phyloP scores from a whole-genome alignment of 1,140 invertebrate genomes.

The Gyrodactylus bullatarudis region DNA sequence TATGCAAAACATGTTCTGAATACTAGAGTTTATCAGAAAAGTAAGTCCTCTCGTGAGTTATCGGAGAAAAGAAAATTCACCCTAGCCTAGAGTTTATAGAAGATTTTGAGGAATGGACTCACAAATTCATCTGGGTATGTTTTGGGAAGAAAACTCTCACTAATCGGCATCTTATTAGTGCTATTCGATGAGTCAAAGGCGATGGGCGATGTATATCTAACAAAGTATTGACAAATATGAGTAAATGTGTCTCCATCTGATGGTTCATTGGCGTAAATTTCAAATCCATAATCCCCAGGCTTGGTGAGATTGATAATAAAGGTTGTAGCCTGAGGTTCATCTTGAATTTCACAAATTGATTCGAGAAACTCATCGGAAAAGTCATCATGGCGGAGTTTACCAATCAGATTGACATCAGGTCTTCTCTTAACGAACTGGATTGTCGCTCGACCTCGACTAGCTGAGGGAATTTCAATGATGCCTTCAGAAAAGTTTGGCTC shows the following conservation, averaged over 20 bases:
- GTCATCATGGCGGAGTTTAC: slow-evolving; percentile 1
- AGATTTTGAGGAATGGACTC: too few relatives aligned
- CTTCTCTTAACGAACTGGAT: background rate
- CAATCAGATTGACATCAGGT: slow-evolving; percentile 1
- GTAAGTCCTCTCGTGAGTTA: too few relatives aligned
- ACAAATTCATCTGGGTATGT: background rate
- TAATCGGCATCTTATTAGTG: background rate
- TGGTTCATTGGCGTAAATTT: slow-evolving; percentile 7
- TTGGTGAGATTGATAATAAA: slow-evolving; percentile 1
- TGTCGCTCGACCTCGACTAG: background rate
- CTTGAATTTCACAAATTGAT: background rate
- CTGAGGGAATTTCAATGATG: background rate
- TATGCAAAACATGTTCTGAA: too few relatives aligned
- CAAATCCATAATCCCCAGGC: slow-evolving; percentile 5
- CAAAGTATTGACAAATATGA: slow-evolving; percentile 6
- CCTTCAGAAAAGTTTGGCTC: background rate
- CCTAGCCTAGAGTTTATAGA: too few relatives aligned
- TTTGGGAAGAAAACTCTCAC: background rate
- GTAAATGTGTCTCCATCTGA: slow-evolving; percentile 6
- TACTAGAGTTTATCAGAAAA: too few relatives aligned
- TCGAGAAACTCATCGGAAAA: background rate
- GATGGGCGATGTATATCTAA: background rate
- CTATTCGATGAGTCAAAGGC: background rate
- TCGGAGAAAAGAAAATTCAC: too few relatives aligned
- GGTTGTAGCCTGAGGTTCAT: background rate